Conservation (phyloP, 2,797 vertebrate genomes). For the Galago senegalensis region DNA sequence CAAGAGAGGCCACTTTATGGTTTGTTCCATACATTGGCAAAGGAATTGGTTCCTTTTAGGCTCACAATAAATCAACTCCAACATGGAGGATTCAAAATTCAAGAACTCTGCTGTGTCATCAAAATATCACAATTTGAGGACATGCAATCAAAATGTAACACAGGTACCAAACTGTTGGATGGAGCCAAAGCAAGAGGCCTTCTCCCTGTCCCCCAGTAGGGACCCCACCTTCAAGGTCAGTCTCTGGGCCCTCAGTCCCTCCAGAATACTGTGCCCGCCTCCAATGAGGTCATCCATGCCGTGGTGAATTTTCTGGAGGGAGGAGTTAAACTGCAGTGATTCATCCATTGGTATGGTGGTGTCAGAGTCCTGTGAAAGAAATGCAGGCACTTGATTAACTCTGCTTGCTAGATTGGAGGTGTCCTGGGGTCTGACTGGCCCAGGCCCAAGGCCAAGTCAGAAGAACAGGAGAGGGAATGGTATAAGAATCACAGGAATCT, state of each 20-base stretch:
- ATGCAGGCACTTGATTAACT: conserved; percentile 80
- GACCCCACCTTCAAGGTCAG: conserved; percentile 95
- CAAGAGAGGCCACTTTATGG: not conserved
- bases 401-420: not conserved
- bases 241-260: conserved; percentile 96
- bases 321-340: conserved; percentile 96
- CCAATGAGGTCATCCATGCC: conserved; percentile 97
- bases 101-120: conserved; percentile 9
- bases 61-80: not conserved
- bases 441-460: not conserved
- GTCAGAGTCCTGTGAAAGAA: conserved; percentile 94
- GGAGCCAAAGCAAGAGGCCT: conserved; percentile 61
- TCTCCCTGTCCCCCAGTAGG: conserved; percentile 67
- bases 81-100: conserved; percentile 26
- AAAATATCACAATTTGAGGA: not conserved
- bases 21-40: not conserved
- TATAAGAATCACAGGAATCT: not conserved
- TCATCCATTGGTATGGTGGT: conserved; percentile 99
- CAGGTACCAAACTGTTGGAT: not conserved
- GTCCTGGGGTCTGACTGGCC: conserved; percentile 16
- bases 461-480: not conserved
- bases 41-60: not conserved
- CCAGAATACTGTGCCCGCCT: conserved; percentile 96
- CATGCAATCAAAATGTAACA: not conserved
- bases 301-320: conserved; percentile 95